Conservation (phyloP, 2,113 vertebrate genomes). For the Synchiropus splendidus region DNA sequence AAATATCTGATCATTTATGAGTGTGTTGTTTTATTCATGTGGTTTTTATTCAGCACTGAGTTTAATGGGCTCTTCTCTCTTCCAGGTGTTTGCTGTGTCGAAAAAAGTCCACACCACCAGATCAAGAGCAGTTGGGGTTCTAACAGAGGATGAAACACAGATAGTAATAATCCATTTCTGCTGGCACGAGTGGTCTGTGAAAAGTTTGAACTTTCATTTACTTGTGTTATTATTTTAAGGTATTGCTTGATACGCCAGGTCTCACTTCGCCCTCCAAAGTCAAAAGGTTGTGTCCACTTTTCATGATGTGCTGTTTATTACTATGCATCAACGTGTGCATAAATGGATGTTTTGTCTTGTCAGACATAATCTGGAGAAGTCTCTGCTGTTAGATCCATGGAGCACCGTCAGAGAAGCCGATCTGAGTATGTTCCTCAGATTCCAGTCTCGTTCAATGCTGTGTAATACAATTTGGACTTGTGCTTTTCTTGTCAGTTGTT, state of each 20-base stretch:
- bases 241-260: constrained; percentile 91
- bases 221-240: constrained; percentile 49
- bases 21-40: too few species aligned
- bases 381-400: constrained; percentile 81
- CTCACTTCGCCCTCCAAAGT: constrained; percentile 74
- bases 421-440: constrained; percentile 63
- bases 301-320: not conserved
- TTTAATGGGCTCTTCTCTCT: not conserved
- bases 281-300: constrained; percentile 70
- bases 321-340: not conserved
- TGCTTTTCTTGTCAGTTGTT: constrained; percentile 69
- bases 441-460: not conserved
- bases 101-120: constrained; percentile 92
- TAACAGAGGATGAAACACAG: constrained; percentile 77
- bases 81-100: constrained; percentile 88
- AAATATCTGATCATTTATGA: too few species aligned
- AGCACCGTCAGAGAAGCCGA: constrained; percentile 78
- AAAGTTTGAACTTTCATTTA: too few species aligned
- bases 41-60: too few species aligned
- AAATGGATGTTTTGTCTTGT: constrained; percentile 13
- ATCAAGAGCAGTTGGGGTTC: constrained; percentile 70
- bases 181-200: not conserved
- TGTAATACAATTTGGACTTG: not conserved
- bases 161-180: constrained; percentile 59
- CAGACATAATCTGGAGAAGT: constrained; percentile 82